Evolutionary conservation across 1,140 invertebrate genomes (phyloP).

Genomic region (Diachasmimorpha longicaudata): DNA sequence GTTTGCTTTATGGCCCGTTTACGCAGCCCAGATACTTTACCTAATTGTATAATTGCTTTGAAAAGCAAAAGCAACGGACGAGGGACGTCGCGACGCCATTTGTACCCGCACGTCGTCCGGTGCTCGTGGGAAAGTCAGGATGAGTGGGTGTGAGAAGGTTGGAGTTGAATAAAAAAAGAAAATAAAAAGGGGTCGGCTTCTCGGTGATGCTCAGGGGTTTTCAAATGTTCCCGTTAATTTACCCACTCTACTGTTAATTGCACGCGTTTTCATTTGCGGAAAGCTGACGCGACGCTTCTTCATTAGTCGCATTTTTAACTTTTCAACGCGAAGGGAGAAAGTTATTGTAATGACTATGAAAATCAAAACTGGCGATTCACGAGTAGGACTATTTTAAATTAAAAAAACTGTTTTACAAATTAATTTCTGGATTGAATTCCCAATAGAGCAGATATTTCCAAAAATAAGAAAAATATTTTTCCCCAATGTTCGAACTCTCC

Average conservation of each 20-base stretch:
- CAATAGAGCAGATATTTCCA: no score
- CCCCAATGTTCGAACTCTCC: neutral
- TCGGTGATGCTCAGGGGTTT: constrained; percentile 38
- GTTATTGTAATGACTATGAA: no score
- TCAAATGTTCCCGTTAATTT: constrained; percentile 24
- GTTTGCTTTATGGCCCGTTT: constrained; percentile 61
- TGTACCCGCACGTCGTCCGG: constrained; percentile 14
- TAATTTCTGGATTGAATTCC: no score
- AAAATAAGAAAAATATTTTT: neutral
- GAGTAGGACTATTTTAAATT: no score
- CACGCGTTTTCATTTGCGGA: constrained; percentile 53
- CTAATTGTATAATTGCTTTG: constrained; percentile 62
- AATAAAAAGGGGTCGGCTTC: constrained; percentile 36
- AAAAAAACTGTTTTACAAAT: no score
- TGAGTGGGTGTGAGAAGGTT: neutral
- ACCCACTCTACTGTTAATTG: constrained; percentile 46
- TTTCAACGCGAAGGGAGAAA: no score
- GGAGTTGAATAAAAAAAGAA: constrained; percentile 5
- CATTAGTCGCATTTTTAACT: constrained; percentile 23
- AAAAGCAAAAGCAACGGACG: constrained; percentile 7
- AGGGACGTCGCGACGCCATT: constrained; percentile 21
- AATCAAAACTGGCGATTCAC: no score
- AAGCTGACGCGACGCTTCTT: constrained; percentile 35
- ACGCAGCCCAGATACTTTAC: constrained; percentile 56
- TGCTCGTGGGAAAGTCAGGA: neutral